Base-by-base conservation (phyloP, 2,797 vertebrate species). In the Galaxias olidus region DNA sequence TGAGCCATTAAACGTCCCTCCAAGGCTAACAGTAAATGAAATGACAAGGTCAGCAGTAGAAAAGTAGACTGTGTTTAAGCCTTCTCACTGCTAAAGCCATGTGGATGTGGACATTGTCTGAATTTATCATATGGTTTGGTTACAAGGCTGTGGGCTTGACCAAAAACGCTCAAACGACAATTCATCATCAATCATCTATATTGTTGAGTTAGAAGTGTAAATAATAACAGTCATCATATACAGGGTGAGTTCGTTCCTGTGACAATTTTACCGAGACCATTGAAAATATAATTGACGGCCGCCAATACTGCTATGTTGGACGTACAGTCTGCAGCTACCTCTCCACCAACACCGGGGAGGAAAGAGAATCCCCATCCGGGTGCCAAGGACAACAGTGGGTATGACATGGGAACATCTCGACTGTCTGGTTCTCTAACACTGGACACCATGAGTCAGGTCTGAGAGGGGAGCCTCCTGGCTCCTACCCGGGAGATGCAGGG, bases 391-490 rank as follows among this genome's bases (percentile, higher is more conserved):
- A 91, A 88, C 78, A 86, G 79, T 71, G 83, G 73, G 69, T 71
- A 74, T 81, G 76, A 86, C 84, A 81, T 87, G 90, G 83, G 83
- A 90, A 88, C 64, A 76, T 90, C 85, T 90, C 87, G 86, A 45
- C 82, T 88, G 83, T 88, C 88, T 76, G 78, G 68, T 89, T 90
- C 84, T 90, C 88, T 82, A 84, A 79, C 78, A 84, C 70, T 77
- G 72, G 81, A 87, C 75, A 83, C 82, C 77, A 63, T 66, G 40
- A 78, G 68, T 83, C 78, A 75, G 65, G 84, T 58, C 61, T 72
- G 68, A 11, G 69, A 81, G 68, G 76, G 75, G 81, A 81, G 76
- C 80, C 64, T n/a, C 19, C 41, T n/a, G 46, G 30, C 9, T 12
- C 43, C 10, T 12, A 11, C 53, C 60, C 44, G 67, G 30, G 45